phyloP scores from a whole-genome alignment of 2,797 vertebrate species.

The Diplodus puntazzo region DNA sequence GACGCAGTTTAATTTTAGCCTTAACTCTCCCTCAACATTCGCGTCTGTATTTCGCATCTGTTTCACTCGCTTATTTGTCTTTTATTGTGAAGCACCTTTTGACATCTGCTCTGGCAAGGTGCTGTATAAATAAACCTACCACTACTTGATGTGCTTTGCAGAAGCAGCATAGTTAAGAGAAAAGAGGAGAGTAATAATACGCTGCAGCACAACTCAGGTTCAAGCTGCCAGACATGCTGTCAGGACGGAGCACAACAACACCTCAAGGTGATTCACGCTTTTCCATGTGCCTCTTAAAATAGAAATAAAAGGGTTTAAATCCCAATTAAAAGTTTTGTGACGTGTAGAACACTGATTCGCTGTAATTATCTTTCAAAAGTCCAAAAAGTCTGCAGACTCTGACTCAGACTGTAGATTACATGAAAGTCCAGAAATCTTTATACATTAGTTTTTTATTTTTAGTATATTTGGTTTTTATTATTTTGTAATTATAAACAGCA shows the following conservation, averaged over 20 bases:
- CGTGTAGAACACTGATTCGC: neutral
- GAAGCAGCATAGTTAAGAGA: neutral
- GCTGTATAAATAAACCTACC: neutral
- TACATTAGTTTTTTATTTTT: neutral
- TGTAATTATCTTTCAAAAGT: neutral
- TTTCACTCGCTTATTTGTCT: neutral
- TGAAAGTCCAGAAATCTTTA: neutral
- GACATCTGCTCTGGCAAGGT: neutral
- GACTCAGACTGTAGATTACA: neutral
- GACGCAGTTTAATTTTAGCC: conserved; percentile 7
- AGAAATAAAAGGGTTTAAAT: conserved; percentile 6
- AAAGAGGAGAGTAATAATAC: conserved; percentile 12
- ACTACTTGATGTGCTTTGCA: neutral
- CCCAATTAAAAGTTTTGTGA: neutral
- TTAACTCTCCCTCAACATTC: neutral
- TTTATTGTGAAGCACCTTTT: neutral
- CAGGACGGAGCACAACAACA: neutral
- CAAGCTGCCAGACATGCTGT: neutral
- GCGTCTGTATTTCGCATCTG: neutral
- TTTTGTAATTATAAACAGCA: neutral
- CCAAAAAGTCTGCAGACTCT: neutral
- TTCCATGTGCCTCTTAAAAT: neutral
- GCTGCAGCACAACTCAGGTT: neutral
- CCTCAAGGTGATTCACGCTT: neutral
- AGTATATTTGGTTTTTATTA: neutral